Base-by-base conservation (phyloP, 2,888 invertebrate species). In the Tenthredo livida region DNA sequence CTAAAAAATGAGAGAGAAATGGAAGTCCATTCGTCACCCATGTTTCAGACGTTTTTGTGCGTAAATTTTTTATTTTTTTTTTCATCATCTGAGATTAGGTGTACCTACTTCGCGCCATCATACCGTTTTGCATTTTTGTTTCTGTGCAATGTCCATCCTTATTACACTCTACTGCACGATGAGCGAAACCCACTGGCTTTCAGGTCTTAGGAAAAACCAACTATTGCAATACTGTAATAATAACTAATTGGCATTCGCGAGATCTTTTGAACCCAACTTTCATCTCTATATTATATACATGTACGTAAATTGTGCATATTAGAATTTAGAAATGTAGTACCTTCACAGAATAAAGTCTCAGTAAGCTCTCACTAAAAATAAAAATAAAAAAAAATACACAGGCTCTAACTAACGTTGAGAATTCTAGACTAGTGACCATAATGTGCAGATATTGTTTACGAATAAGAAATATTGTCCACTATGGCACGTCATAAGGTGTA, bases 201-300 rank as follows among this genome's bases (percentile, higher is more conserved):
- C 25, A 33, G 6, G 25, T 61, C 6, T 67, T 25, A 33, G 29
- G 67, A 15, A 67, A n/a, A 67, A 33, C 17, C 17, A 4, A 67
- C 15, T 17, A 33, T 33, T 67, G 33, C 33, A 67, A 67, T 29
- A 67, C 33, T 67, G 25, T 15, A 67, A 67, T 67, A 6, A 67
- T 67, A 67, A 67, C 33, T 67, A 67, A 67, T 67, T 67, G 67
- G 6, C 33, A 7, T 15, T 33, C 29, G 67, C 67, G 33, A 33
- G 33, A 67, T 33, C 67, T 67, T 29, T 33, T 67, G 67, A 61
- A 33, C 67, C 33, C 33, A 33, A 67, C 67, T 67, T 67, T 67
- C 67, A 33, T 33, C 33, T 17, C 1, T 29, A 33, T 29, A 33
- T 33, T 7, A 17, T 17, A 33, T 10, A 67, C 29, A 67, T 67